Percentiles rank a stretch among this genome's conserved stretches.
Conservation (phyloP, 2,113 vertebrate species). For the Pimephales promelas region DNA sequence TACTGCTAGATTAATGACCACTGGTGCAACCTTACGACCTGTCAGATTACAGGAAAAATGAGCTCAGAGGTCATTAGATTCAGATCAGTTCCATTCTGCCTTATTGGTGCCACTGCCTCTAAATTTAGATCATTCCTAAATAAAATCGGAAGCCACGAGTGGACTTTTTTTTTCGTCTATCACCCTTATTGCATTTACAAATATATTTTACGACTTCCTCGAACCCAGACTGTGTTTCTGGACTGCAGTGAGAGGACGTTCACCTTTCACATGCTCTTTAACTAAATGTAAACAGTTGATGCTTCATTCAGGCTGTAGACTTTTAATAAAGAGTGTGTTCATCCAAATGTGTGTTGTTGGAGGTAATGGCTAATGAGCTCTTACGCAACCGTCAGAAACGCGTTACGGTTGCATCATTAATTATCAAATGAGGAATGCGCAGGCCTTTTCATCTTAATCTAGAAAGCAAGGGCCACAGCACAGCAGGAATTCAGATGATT, state of each 20-base stretch:
- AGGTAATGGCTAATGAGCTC: constrained; percentile 30
- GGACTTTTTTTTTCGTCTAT: constrained; percentile 48
- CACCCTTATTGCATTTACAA: constrained; percentile 16
- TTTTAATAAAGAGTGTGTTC: not conserved
- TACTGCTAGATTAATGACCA: constrained; percentile 70
- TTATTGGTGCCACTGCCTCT: constrained; percentile 63
- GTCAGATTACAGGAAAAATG: constrained; percentile 75
- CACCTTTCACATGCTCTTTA: constrained; percentile 28
- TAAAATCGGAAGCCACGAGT: constrained; percentile 46
- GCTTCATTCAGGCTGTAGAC: not conserved
- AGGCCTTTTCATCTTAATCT: constrained; percentile 74
- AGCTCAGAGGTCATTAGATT: constrained; percentile 72
- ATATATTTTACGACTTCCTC: constrained; percentile 55
- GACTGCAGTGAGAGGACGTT: constrained; percentile 17
- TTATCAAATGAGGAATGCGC: constrained; percentile 79
- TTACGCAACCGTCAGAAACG: constrained; percentile 45
- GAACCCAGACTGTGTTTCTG: constrained; percentile 4
- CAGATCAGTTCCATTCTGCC: constrained; percentile 66
- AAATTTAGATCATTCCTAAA: constrained; percentile 58
- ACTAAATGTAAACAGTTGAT: constrained; percentile 4
- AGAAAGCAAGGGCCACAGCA: constrained; percentile 66
- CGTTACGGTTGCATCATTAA: constrained; percentile 71
- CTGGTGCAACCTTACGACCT: constrained; percentile 70
- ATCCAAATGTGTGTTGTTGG: constrained; percentile 24
- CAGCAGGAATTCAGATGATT: constrained; percentile 72